A percentile compares a stretch with the other conserved stretches of the same genome.
Conservation (phyloP, 2,888 invertebrate species). For the Mythimna pallens region DNA sequence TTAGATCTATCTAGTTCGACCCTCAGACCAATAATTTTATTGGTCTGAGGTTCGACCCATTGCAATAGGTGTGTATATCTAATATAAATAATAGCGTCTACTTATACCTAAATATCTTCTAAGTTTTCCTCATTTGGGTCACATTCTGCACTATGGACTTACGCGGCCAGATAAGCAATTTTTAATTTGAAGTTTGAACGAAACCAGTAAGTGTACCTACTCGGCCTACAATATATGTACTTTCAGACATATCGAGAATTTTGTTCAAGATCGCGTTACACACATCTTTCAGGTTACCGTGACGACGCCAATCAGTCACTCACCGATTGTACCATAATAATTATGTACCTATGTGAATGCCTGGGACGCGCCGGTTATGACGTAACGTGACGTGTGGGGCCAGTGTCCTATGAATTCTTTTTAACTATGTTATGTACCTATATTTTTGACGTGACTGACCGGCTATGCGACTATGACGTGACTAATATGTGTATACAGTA, state of each 20-base stretch:
- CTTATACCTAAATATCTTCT: conserved; percentile 1
- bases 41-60: conserved; percentile 7
- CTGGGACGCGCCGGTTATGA: not conserved
- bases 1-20: not conserved
- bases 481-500: not conserved
- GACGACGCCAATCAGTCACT: not conserved
- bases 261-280: not conserved
- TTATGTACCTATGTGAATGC: not conserved
- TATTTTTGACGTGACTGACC: conserved; percentile 3
- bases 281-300: not conserved
- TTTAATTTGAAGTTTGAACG: not conserved
- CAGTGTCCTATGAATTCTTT: not conserved
- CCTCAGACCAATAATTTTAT: too few species aligned
- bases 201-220: conserved; percentile 6
- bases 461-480: conserved; percentile 1
- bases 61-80: not conserved
- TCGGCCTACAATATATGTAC: not conserved
- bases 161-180: not conserved
- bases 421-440: not conserved
- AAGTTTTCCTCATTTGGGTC: conserved; percentile 34
- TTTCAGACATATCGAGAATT: not conserved
- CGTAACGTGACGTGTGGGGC: not conserved
- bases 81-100: not conserved
- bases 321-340: not conserved
- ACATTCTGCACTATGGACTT: conserved; percentile 1